Conservation (phyloP, 1,140 invertebrate genomes). For the Rhopalosiphum padi region DNA sequence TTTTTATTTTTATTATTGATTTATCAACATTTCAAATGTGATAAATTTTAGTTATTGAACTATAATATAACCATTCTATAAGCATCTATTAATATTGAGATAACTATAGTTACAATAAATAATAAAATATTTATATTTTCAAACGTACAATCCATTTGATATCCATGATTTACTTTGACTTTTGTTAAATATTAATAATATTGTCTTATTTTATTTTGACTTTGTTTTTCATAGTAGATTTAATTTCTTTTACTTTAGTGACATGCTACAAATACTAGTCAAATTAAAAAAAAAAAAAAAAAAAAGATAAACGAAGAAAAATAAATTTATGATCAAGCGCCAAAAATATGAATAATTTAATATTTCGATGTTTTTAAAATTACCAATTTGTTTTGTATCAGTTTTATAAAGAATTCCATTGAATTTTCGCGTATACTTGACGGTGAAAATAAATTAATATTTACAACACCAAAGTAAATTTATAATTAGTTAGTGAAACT, state of each 20-base stretch:
- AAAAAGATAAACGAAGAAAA: neutral
- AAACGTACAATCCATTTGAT: neutral
- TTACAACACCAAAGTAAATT: neutral
- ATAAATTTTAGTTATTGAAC: neutral
- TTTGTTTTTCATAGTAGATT: neutral
- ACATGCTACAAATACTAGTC: neutral
- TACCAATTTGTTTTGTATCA: neutral
- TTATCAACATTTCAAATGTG: neutral
- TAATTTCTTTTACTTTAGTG: neutral
- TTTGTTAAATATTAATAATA: neutral
- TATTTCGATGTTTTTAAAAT: neutral
- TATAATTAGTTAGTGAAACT: slow-evolving; percentile 16
- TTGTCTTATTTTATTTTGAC: neutral
- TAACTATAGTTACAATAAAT: neutral
- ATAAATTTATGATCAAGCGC: neutral
- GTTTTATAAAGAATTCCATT: neutral
- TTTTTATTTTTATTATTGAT: neutral
- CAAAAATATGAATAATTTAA: neutral
- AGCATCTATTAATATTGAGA: no score
- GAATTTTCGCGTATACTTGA: neutral
- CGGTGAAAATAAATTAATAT: slow-evolving; percentile 24
- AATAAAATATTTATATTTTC: neutral
- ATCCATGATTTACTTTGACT: neutral
- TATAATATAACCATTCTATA: neutral
- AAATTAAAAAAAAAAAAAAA: neutral